Evolutionary conservation across 2,888 invertebrate genomes (phyloP), one percentile per base, ranked within the genome.

Genomic region (Oscheius onirici): DNA sequence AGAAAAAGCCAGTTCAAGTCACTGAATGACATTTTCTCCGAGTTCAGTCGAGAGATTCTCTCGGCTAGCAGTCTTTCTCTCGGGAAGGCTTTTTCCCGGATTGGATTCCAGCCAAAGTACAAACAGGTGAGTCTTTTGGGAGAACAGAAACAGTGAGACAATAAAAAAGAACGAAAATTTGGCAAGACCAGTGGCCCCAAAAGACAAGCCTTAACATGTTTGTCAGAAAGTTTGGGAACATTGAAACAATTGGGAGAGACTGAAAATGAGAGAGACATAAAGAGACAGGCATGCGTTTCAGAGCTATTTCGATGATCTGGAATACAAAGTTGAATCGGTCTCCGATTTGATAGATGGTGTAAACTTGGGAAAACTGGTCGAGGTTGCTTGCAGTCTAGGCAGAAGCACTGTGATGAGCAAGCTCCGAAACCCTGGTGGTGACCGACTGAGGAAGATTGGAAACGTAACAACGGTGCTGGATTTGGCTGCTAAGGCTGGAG

Each of bases 381-480:
- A 68, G 28, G 24, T 68, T 8, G 58, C 34, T 10, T 57, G 57
- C 22, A 54, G 34, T 11, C 54, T 74, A 3, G 44, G 54, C 17
- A 8, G 54, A 10, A 28, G 66, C 22, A 24, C 52, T 6, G 71
- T 28, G 55, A 72, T 58, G 54, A 68, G n/a, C n/a, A 73, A 69
- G 49, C 40, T 76, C n/a, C 54, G 77, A 5, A 74, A 78, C 17
- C 77, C 77, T 15, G 63, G 71, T 15, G 80, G 80, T 0, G 80
- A 80, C 65, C 72, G 80, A 1, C 71, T 80, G 22, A 54, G 80
- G 8, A 80, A 80, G 65, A 52, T 77, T 26, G 74, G 73, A 10
- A 80, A 80, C 54, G 77, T 78, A 8, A 72, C 74, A 43, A 70
- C 57, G 5, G 78, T 77, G 2, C 65, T 80, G 13, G 49, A 44